Percentiles rank a stretch among this genome's conserved stretches.
Conservation (phyloP, 1,140 invertebrate species). For the Streblospio benedicti region DNA sequence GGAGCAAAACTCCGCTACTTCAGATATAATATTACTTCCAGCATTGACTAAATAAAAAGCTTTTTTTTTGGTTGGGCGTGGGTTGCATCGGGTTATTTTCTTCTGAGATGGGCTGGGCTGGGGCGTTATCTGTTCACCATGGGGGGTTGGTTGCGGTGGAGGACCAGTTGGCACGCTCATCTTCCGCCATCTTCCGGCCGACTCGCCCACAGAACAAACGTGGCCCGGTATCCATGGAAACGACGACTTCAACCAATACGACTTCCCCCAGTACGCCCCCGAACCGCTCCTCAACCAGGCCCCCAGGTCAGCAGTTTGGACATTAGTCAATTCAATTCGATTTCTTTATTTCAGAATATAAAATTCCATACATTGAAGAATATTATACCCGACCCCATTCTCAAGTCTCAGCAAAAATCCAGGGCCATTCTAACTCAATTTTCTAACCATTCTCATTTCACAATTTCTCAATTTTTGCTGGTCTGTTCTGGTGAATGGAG, state of each 20-base stretch:
- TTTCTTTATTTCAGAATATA: background rate
- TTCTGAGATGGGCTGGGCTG: constrained; percentile 62
- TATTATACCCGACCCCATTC: background rate
- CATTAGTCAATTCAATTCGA: background rate
- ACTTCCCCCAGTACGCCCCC: constrained; percentile 49
- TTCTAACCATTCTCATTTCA: background rate
- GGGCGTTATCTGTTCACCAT: constrained; percentile 62
- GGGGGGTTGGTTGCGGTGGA: constrained; percentile 57
- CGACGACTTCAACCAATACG: constrained; percentile 50
- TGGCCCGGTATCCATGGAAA: constrained; percentile 50
- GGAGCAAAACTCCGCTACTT: too few species aligned
- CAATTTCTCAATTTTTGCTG: background rate
- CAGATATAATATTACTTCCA: too few species aligned
- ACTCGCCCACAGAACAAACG: constrained; percentile 64
- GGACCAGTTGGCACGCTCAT: constrained; percentile 59
- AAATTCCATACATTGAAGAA: background rate
- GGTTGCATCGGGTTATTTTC: constrained; percentile 68
- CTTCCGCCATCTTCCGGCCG: constrained; percentile 54
- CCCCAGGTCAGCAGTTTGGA: constrained; percentile 40
- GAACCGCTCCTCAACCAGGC: constrained; percentile 53
- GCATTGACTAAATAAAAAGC: too few species aligned
- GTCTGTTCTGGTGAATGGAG: background rate
- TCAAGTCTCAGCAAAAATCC: background rate
- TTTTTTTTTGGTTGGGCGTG: too few species aligned
- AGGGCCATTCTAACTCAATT: background rate